Base-by-base conservation (phyloP, 1,140 invertebrate species). In the Coptotermes formosanus region DNA sequence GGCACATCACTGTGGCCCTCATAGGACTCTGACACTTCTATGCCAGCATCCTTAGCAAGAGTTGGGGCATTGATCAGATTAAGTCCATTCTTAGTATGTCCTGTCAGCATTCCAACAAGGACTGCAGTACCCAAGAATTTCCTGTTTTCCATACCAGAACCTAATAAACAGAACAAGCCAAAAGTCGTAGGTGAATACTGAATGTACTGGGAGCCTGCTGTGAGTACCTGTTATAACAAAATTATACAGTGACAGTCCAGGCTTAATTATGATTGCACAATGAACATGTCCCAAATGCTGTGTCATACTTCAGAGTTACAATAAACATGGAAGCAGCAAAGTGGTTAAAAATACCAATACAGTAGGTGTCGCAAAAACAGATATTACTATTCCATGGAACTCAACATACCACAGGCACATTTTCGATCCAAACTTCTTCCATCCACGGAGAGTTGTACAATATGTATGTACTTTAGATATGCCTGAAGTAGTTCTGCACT, bases 101-200 rank as follows among this genome's bases (percentile, higher is more conserved):
- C 90, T 2, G 90, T 89, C 52, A 95, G 89, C 59, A 94, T 89
- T 16, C 94, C 94, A 83, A 93, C 90, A 14, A 94, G 88, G 4
- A 94, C 90, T 4, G 90, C 97, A 98, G 90, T 99, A 97, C 1
- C 98, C 97, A 0, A 97, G 98, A 88, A 99, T 98, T 99, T 97
- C 93, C 98, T 98, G 88, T 98, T 97, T 90, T 98, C 97, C n/a
- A 98, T 89, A 82, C 94, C 93, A 91, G 97, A 96, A 16, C 96
- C 93, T 91, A 86, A 88, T 87, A 90, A 87, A 82, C 43, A 30
- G 1, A 87, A 48, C 81, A 85, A 83, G 44, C 55, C 64, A 84
- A 82, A 32, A 14, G 59, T 55, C 52, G 12, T 8, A 55, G 52
- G 45, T 48, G 45, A 48, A 48, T 44, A n/a, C 44, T n/a, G 43